Conservation (phyloP, 2,113 vertebrate species). For the Aspidoscelis tigris region DNA sequence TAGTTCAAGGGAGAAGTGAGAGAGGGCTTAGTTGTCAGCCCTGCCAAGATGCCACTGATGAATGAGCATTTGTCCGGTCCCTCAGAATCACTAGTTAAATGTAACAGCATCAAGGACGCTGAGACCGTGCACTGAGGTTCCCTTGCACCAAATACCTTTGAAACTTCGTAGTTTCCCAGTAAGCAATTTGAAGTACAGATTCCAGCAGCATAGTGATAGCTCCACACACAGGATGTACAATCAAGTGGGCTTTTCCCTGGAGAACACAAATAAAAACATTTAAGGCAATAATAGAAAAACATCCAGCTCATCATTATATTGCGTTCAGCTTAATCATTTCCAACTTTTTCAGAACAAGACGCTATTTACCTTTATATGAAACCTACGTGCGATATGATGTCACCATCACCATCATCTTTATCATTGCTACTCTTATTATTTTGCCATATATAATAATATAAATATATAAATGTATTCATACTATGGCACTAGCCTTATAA, state of each 20-base stretch:
- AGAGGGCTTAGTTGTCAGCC: too few species aligned
- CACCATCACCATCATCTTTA: too few species aligned
- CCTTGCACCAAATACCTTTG: slow-evolving; percentile 68
- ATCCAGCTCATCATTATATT: background rate
- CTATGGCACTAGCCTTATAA: background rate
- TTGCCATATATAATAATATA: background rate
- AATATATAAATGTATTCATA: background rate
- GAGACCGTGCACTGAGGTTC: background rate
- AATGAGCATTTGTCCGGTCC: background rate
- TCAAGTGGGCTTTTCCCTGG: slow-evolving; percentile 73
- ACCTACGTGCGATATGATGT: background rate
- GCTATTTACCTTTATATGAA: background rate
- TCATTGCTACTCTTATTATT: background rate
- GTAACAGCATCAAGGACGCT: background rate
- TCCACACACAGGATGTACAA: slow-evolving; percentile 84
- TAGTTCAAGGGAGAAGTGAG: too few species aligned
- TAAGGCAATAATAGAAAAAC: background rate
- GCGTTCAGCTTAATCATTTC: background rate
- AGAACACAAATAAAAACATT: slow-evolving; percentile 7
- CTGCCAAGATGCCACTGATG: background rate
- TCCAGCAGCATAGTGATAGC: slow-evolving; percentile 74
- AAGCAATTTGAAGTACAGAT: slow-evolving; percentile 80
- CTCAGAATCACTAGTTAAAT: background rate
- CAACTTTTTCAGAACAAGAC: background rate
- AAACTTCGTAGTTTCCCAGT: slow-evolving; percentile 78